Evolutionary conservation across 2,888 invertebrate species (phyloP), one percentile per base, ranked within the genome.

Genomic region (Eupithecia vulgata): DNA sequence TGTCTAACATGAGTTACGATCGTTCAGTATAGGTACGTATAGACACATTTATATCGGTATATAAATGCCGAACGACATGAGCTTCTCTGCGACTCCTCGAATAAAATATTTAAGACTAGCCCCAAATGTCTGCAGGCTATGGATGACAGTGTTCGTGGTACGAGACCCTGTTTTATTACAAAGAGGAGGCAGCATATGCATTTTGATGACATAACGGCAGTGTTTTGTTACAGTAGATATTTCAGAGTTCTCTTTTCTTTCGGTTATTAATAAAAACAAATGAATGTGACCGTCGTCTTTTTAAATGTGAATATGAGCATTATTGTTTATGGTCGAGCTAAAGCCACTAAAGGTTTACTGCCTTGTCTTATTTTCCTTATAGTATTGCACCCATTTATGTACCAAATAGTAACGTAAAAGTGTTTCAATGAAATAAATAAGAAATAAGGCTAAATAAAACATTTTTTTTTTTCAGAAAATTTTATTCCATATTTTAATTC

Each of bases 51-150:
- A 25, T 59, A 35, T 35, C 35, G 34, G 8, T 30, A 15, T 17
- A 64, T 37, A 64, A 64, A 37, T 37, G 37, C n/a, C 74, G 70
- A 73, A 71, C 75, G 70, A 76, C 45, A 45, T n/a, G n/a, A n/a
- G 74, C 71, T 62, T 72, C 71, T 72, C 69, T 72, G 71, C 76
- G 72, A 73, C 77, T 74, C 74, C 69, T 79, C 75, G 67, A 74
- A 79, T 80, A 78, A 78, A 80, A 80, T 79, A 80, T 80, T 79
- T 71, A 79, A 73, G 68, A 70, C 69, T 67, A 57, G 67, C 30
- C 72, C 62, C 61, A 61, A 74, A 76, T 62, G 74, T 62, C 70
- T 78, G 75, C 78, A 79, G 72, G 79, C 72, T 71, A 25, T 71
- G 75, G 73, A 74, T 74, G 78, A 74, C 70, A 70, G 71, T 68